Percentiles rank a stretch among this genome's conserved stretches.
Evolutionary conservation across 1,140 invertebrate species (phyloP).

Genomic region (Trialeurodes vaporariorum): DNA sequence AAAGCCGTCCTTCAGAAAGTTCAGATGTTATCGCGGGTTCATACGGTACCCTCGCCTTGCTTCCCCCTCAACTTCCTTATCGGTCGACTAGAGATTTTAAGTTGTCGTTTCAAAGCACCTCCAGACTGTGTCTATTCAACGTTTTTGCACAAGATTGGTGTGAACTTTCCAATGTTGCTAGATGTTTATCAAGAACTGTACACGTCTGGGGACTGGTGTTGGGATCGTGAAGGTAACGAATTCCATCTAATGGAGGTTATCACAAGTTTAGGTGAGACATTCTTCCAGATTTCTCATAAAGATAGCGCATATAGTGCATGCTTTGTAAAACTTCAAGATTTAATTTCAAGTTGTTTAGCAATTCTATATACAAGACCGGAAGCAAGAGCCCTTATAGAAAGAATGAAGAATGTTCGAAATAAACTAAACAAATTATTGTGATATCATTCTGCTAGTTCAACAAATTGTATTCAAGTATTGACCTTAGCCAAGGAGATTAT

Average conservation of each 20-base stretch:
- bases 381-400: neutral
- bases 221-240: neutral
- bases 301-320: neutral
- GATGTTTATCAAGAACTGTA: neutral
- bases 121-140: neutral
- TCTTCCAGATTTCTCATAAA: neutral
- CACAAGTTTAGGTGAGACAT: neutral
- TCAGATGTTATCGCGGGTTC: neutral
- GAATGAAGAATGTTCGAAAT: neutral
- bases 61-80: neutral
- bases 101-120: neutral
- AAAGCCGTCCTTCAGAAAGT: neutral
- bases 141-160: neutral
- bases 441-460: too few species aligned
- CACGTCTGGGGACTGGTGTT: neutral
- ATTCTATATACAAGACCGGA: neutral
- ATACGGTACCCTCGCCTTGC: neutral
- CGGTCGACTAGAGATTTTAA: neutral
- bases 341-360: neutral
- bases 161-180: neutral
- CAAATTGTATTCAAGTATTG: too few species aligned
- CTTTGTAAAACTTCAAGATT: neutral
- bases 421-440: neutral
- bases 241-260: neutral
- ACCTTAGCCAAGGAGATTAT: too few species aligned